Conservation (phyloP, 2,888 invertebrate genomes). For the Strigamia maritima region DNA sequence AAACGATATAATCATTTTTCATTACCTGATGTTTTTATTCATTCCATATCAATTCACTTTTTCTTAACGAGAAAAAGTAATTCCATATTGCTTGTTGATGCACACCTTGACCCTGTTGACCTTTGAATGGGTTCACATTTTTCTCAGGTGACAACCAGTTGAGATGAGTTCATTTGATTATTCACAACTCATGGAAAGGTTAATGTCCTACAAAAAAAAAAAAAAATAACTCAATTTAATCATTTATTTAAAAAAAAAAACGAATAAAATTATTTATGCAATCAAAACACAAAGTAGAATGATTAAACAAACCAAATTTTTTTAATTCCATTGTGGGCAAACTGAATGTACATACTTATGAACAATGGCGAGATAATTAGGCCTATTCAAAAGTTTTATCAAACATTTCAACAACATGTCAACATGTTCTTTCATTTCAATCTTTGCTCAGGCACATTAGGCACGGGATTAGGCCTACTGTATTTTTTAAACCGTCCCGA, state of each 20-base stretch:
- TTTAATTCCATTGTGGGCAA: background rate
- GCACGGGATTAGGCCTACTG: too few relatives aligned
- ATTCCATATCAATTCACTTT: background rate
- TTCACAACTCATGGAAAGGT: conserved; percentile 21
- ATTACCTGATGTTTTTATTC: background rate
- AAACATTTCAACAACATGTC: background rate
- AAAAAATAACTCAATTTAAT: background rate
- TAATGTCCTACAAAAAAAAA: background rate
- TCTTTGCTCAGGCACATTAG: too few relatives aligned
- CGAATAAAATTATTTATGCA: background rate
- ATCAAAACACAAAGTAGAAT: background rate
- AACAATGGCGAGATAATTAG: background rate
- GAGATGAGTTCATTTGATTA: conserved; percentile 28
- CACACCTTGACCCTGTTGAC: conserved; percentile 8
- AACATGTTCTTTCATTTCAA: too few relatives aligned
- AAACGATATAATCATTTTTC: too few relatives aligned
- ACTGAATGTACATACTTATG: background rate
- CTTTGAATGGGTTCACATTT: conserved; percentile 27
- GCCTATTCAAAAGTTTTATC: background rate
- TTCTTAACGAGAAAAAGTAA: background rate
- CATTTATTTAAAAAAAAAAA: background rate
- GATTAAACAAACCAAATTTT: background rate
- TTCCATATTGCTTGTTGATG: conserved; percentile 6
- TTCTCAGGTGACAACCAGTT: conserved; percentile 24
- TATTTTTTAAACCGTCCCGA: too few relatives aligned